These are phyloP conservation scores for Listronotus bonariensis DNA, from an alignment of 1,140 invertebrate genomes.

Conservation along the genomic window DNA sequence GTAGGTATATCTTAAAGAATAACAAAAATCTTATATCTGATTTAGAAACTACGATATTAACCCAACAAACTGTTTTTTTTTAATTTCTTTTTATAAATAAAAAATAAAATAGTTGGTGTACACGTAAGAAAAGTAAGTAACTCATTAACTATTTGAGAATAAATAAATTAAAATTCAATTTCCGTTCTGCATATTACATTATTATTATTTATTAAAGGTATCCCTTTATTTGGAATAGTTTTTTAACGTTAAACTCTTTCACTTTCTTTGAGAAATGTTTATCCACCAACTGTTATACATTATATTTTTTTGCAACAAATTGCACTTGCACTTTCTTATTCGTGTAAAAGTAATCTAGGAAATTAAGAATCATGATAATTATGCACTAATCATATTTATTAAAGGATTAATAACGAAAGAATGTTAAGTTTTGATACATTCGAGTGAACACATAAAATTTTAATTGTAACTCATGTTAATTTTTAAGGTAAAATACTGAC, in stretches of 20 bases:
- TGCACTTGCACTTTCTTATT: constrained; percentile 8
- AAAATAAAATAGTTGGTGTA: too few species aligned
- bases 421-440: neutral
- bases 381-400: neutral
- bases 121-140: too few species aligned
- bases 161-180: constrained; percentile 4
- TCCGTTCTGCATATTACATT: neutral
- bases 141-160: too few species aligned
- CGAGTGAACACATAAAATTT: neutral
- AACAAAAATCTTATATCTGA: too few species aligned
- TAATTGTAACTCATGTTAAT: neutral
- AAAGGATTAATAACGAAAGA: neutral
- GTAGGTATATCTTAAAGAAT: too few species aligned
- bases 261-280: constrained; percentile 5
- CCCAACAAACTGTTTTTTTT: too few species aligned
- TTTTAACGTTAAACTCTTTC: constrained; percentile 2
- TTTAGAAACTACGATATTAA: too few species aligned
- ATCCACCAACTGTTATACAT: neutral
- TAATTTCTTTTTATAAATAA: too few species aligned
- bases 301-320: neutral
- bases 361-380: neutral
- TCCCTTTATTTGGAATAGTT: neutral
- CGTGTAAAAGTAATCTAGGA: neutral
- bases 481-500: constrained; percentile 1
- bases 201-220: constrained; percentile 1